Base-by-base conservation (phyloP, 2,797 vertebrate genomes). In the Aulostomus chinensis region DNA sequence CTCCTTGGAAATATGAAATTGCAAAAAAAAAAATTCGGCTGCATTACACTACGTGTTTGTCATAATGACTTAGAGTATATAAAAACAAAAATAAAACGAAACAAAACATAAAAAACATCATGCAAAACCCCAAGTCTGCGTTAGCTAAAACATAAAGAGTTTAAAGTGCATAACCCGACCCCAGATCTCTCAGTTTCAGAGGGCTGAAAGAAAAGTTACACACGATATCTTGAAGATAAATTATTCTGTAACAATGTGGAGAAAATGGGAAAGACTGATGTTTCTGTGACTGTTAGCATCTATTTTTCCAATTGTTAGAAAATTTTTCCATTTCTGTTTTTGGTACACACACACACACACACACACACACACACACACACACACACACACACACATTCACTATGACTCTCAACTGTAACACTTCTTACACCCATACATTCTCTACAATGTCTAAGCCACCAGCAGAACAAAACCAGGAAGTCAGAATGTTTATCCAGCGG, bases 391-490 rank as follows among this genome's bases (percentile, higher is more conserved):
- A 50, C 37, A 50, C 31, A 25, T 16, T 42, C 16, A 56, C 8
- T 5, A n/a, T 8, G 12, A 49, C 3, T 13, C 32, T 12, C 40
- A 17, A 35, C 55, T n/a, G 38, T 63, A 68, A 59, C 65, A 67
- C 28, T 64, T 52, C 46, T 52, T 56, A 77, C 59, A 70, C 52
- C 38, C 62, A 47, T 9, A 42, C 62, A 71, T 41, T 60, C 54
- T 57, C 33, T 17, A 18, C 66, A 60, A 37, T 20, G 49, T 33
- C 53, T 50, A 17, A 70, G 60, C 45, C 47, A 28, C 39, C 13
- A 64, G 51, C 34, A 68, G 75, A 84, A 91, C 89, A 90, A 90
- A 91, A 88, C 78, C 81, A 80, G 88, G 90, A 91, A 91, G 83
- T 70, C 46, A 30, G 58, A 69, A 9, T 81, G 83, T 88, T 88